Percentiles rank a stretch among this genome's conserved stretches.
These are phyloP conservation scores for Macropus fuliginosus DNA, from an alignment of 2,797 vertebrate genomes.

Conservation along the genomic window DNA sequence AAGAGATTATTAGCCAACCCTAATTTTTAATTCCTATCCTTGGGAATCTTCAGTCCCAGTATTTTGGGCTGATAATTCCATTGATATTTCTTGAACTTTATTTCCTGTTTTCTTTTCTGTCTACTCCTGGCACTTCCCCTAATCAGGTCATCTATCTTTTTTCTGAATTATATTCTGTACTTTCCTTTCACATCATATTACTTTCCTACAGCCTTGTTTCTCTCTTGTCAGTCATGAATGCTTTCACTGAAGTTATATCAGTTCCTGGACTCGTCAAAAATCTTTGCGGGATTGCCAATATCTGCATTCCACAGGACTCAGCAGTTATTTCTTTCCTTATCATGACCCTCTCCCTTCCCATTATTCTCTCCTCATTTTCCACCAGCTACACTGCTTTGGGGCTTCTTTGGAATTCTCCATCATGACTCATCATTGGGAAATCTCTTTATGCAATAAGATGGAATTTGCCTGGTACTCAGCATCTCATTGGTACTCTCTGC, in stretches of 20 bases:
- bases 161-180: conserved; percentile 34
- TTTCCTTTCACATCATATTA: conserved; percentile 10
- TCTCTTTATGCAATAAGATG: neutral
- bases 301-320: neutral
- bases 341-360: neutral
- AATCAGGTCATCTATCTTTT: neutral
- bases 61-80: neutral
- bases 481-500: neutral
- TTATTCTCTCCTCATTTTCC: neutral
- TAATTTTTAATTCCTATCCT: neutral
- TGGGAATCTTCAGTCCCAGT: neutral
- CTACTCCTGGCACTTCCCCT: conserved; percentile 19
- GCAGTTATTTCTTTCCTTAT: neutral
- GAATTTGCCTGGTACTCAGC: neutral
- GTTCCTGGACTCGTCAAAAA: conserved; percentile 15
- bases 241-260: conserved; percentile 24
- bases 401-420: neutral
- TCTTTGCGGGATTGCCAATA: neutral
- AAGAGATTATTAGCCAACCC: neutral
- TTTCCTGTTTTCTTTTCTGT: conserved; percentile 45
- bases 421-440: neutral
- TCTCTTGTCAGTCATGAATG: conserved; percentile 39
- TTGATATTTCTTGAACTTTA: conserved; percentile 48
- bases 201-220: conserved; percentile 39
- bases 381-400: neutral